Evolutionary conservation across 1,140 invertebrate species (phyloP).

Genomic region (Scaptodrosophila lebanonensis): DNA sequence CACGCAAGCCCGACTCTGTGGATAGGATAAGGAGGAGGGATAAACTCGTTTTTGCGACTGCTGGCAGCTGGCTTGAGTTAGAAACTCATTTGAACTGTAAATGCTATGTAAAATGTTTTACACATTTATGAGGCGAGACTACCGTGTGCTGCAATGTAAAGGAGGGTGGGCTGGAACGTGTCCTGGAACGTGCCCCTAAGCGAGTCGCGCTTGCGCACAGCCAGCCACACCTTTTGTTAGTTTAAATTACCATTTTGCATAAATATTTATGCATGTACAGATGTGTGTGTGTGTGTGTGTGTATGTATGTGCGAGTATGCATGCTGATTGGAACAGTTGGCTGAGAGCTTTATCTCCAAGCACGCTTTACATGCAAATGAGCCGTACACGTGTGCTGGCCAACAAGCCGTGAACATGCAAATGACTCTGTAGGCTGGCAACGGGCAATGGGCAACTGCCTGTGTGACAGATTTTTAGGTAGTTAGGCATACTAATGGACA

Average conservation of each 20-base stretch:
- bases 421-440: slow-evolving; percentile 11
- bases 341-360: slow-evolving; percentile 47
- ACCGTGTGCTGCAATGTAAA: slow-evolving; percentile 30
- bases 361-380: slow-evolving; percentile 39
- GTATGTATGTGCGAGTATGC: neutral
- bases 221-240: slow-evolving; percentile 19
- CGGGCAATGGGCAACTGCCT: slow-evolving; percentile 13
- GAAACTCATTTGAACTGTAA: slow-evolving; percentile 21
- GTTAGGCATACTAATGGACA: too few relatives aligned
- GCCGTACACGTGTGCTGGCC: slow-evolving; percentile 48
- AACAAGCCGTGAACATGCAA: slow-evolving; percentile 62
- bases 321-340: slow-evolving; percentile 26
- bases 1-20: slow-evolving; percentile 2
- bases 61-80: slow-evolving; percentile 35
- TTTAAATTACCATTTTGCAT: slow-evolving; percentile 44
- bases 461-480: slow-evolving; percentile 46
- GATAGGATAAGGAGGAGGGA: slow-evolving; percentile 54
- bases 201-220: slow-evolving; percentile 54
- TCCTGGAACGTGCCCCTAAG: slow-evolving; percentile 38
- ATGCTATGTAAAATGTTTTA: slow-evolving; percentile 43
- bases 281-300: slow-evolving; percentile 2
- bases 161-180: slow-evolving; percentile 42
- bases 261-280: slow-evolving; percentile 38
- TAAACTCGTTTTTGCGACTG: slow-evolving; percentile 63
- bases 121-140: slow-evolving; percentile 18